Conservation (phyloP, 2,113 vertebrate genomes). For the Sitta europaea region DNA sequence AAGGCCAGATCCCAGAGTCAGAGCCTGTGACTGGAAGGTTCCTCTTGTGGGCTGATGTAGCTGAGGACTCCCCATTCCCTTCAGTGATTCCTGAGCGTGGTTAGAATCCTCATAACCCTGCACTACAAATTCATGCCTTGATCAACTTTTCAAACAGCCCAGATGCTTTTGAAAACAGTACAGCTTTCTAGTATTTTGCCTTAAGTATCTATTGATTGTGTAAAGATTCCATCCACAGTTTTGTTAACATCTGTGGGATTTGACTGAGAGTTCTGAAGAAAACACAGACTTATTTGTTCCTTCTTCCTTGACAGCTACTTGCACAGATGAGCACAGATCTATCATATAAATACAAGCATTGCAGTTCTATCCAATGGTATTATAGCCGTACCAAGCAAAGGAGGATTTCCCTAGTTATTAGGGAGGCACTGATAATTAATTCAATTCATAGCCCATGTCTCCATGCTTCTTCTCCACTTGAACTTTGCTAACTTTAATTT, state of each 20-base stretch:
- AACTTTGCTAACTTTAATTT: background rate
- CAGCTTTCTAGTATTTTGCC: background rate
- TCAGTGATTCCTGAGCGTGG: background rate
- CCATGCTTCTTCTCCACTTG: background rate
- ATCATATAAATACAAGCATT: background rate
- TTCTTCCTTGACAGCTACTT: background rate
- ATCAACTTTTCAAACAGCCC: background rate
- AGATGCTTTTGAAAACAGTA: background rate
- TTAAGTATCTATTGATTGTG: background rate
- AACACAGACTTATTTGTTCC: background rate
- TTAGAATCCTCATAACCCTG: background rate
- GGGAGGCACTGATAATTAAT: background rate
- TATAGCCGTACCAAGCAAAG: background rate
- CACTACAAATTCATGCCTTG: background rate
- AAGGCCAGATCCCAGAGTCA: background rate
- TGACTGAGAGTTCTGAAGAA: background rate
- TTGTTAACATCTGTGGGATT: background rate
- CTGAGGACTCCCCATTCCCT: background rate
- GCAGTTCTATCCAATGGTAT: background rate
- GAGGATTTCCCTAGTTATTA: background rate
- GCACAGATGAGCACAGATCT: background rate
- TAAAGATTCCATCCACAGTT: background rate
- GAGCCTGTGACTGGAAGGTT: background rate
- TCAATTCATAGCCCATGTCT: background rate
- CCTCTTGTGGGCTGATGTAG: accelerated